Evolutionary conservation across 2,113 vertebrate genomes (phyloP).

Genomic region (Notothenia coriiceps): DNA sequence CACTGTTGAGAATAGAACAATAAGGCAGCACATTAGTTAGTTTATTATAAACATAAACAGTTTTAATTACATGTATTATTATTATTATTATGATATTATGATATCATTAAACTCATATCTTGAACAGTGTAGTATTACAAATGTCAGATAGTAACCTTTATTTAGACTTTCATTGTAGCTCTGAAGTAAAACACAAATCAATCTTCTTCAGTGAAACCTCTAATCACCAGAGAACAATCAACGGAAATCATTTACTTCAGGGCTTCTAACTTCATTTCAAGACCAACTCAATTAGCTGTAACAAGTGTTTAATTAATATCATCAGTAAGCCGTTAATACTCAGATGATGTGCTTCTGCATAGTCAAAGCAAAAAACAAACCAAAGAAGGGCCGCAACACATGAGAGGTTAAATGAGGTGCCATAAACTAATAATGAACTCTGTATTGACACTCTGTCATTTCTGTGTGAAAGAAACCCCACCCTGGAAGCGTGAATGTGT

Average conservation of each 20-base stretch:
- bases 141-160: neutral
- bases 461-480: constrained; percentile 10
- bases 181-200: constrained; percentile 44
- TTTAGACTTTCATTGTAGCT: neutral
- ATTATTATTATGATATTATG: neutral
- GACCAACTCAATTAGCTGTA: constrained; percentile 44
- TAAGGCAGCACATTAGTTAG: neutral
- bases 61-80: neutral
- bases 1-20: neutral
- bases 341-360: constrained; percentile 14
- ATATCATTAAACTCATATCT: neutral
- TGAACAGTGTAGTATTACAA: neutral
- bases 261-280: constrained; percentile 47
- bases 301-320: constrained; percentile 48
- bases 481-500: constrained; percentile 26
- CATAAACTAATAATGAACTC: constrained; percentile 21
- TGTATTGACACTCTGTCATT: constrained; percentile 18
- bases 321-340: constrained; percentile 8
- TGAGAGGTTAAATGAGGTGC: constrained; percentile 26
- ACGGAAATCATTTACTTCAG: constrained; percentile 26
- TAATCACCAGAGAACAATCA: constrained; percentile 39
- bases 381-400: constrained; percentile 12
- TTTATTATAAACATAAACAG: neutral
- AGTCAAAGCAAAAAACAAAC: constrained; percentile 39
- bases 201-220: constrained; percentile 23